Evolutionary conservation across 2,113 vertebrate genomes (phyloP), one percentile per base, ranked within the genome.

Genomic region (Ursus arctos): DNA sequence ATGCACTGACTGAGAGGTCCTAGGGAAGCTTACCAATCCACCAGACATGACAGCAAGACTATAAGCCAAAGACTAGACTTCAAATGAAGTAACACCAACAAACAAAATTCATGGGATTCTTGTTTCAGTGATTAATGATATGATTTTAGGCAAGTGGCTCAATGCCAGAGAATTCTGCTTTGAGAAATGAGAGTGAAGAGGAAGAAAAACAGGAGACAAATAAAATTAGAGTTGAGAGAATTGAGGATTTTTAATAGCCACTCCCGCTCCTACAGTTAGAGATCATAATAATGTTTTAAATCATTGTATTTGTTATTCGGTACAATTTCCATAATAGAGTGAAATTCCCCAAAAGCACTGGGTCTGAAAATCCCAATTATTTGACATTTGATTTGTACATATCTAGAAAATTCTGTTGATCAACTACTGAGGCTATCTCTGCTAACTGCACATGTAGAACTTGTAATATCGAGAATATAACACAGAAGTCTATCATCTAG

Each of bases 151-250:
- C 18, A 51, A 82, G 59, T 53, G 10, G 84, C 7, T 91, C 51
- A 76, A 26, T 43, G 36, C 1, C 63, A 94, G 63, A 86, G 9
- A 92, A 31, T 86, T 91, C 53, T 85, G n/a, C n/a, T 97, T 95
- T 88, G n/a, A 77, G 61, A 97, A 59, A 91, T 28, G 21, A 77
- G 28, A 85, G 47, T 77, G 43, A 77, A 51, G 21, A 84, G 19
- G 19, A 74, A 85, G 28, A 90, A 90, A 96, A 74, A 8, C 4
- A 57, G 51, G 47, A 43, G 53, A n/a, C 28, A 72, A 12, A 13
- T 14, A 65, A 74, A 72, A 79, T 82, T 33, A 92, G 36, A 81
- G 26, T 26, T 74, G 40, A 94, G 81, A 85, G 36, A 40, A 86
- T 31, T 13, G 19, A 36, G 43, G 57, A 24, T n/a, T 51, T 88